phyloP scores from a whole-genome alignment of 2,797 vertebrate species.

The Rhyacichthys aspro region DNA sequence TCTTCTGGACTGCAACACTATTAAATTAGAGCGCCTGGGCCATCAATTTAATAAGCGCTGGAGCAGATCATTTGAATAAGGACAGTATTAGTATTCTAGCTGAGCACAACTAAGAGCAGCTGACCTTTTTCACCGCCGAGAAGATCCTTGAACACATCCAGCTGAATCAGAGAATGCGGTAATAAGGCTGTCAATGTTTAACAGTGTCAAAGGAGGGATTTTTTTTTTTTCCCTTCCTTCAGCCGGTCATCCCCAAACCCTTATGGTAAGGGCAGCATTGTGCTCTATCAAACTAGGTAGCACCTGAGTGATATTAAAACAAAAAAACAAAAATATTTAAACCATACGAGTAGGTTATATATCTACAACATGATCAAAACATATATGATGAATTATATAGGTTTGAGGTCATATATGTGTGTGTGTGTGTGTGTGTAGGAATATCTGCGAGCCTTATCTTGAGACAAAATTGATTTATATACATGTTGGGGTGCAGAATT shows the following conservation, averaged over 20 bases:
- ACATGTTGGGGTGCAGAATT: slow-evolving; percentile 80
- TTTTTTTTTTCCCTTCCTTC: slow-evolving; percentile 61
- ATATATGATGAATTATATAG: slow-evolving; percentile 78
- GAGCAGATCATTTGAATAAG: slow-evolving; percentile 99
- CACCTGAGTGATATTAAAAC: slow-evolving; percentile 61
- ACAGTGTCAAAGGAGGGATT: slow-evolving; percentile 86
- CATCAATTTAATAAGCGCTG: slow-evolving; percentile 98
- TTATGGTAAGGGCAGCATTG: slow-evolving; percentile 71
- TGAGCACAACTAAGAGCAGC: slow-evolving; percentile 96
- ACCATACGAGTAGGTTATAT: slow-evolving; percentile 65
- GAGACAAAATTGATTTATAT: slow-evolving; percentile 85
- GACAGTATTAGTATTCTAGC: slow-evolving; percentile 97
- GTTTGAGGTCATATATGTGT: slow-evolving; percentile 41
- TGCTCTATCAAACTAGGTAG: slow-evolving; percentile 80
- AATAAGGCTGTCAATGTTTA: slow-evolving; percentile 92
- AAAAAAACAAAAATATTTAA: slow-evolving; percentile 40
- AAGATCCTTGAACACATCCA: slow-evolving; percentile 97
- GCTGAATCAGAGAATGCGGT: slow-evolving; percentile 90
- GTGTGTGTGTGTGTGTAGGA: slow-evolving; percentile 47
- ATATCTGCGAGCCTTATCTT: slow-evolving; percentile 39
- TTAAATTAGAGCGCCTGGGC: slow-evolving; percentile 97
- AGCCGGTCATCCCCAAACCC: slow-evolving; percentile 37
- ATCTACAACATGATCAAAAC: slow-evolving; percentile 70
- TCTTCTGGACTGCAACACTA: slow-evolving; percentile 88
- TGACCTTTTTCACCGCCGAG: slow-evolving; percentile 96